Evolutionary conservation across 1,140 invertebrate species (phyloP), one percentile per base, ranked within the genome.

Genomic region (Mamestra configurata): DNA sequence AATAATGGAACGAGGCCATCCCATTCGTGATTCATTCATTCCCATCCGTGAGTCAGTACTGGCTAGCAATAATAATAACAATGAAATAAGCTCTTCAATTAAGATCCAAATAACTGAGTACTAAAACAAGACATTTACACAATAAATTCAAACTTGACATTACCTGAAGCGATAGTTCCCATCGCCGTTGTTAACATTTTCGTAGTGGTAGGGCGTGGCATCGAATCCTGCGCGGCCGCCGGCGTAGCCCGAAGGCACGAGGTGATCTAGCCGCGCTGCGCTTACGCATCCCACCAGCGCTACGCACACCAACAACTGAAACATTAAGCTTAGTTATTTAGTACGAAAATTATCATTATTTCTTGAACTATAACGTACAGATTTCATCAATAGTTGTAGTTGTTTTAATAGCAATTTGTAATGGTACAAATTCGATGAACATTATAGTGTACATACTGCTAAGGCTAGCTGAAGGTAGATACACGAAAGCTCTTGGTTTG

Each of bases 181-280:
- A 57, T 93, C 93, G 20, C 93, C 93, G 53, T 94, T 93, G 82
- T 94, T 93, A 70, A 93, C 90, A 81, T 94, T 94, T 59, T 94
- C 93, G 77, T 86, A 93, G 73, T 86, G 76, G 73, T 87, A 90
- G 31, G 92, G 91, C 37, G 84, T 70, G 76, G 61, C 76, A n/a
- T 78, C 64, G 49, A 24, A 68, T 8, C 76, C 83, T n/a, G 84
- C 88, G 61, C 83, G 84, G 8, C 81, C 76, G 76, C 79, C 81
- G 27, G 77, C 81, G 49, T 87, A 90, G 6, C 92, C 89, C 27
- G 86, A 84, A 43, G 90, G 81, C 37, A 79, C 80, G 11, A 93
- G 84, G 53, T 94, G 93, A 55, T 94, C 93, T 27, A 94, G 84
- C 6, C 91, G 86, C 6, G 84, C 93, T 1, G 85, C 86, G 5